These are phyloP conservation scores for Galerucella nymphaeae DNA, from an alignment of 2,888 invertebrate species.

Conservation along the genomic window DNA sequence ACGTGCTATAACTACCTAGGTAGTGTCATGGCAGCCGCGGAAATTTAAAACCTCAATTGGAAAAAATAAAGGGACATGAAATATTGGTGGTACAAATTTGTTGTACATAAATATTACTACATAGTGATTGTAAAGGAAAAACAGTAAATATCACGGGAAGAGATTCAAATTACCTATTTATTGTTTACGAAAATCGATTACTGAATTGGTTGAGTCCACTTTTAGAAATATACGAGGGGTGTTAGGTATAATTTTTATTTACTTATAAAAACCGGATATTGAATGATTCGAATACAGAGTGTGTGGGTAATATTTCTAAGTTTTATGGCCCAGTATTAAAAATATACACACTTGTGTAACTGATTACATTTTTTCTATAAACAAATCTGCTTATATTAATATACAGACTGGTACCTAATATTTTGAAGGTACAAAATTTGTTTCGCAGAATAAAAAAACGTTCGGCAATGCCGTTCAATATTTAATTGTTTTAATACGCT, in stretches of 20 bases:
- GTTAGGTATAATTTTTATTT: constrained; percentile 43
- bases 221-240: constrained; percentile 43
- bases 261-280: constrained; percentile 33
- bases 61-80: not conserved
- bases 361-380: not conserved
- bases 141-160: not conserved
- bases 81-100: not conserved
- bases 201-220: constrained; percentile 51
- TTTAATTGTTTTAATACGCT: no score
- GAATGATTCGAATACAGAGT: constrained; percentile 17
- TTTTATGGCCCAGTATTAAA: constrained; percentile 20
- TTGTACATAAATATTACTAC: not conserved
- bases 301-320: constrained; percentile 8
- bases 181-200: constrained; percentile 35
- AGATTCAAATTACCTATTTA: not conserved
- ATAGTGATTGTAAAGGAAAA: not conserved
- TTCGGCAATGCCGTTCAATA: not conserved
- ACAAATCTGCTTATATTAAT: not conserved
- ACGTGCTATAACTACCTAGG: no score
- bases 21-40: constrained; percentile 60
- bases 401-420: not conserved
- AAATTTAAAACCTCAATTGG: constrained; percentile 52
- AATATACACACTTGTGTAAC: constrained; percentile 14
- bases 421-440: not conserved
- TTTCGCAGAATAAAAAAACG: not conserved